Evolutionary conservation across 2,888 invertebrate genomes (phyloP).

Genomic region (Polydrusus pterygomalis): DNA sequence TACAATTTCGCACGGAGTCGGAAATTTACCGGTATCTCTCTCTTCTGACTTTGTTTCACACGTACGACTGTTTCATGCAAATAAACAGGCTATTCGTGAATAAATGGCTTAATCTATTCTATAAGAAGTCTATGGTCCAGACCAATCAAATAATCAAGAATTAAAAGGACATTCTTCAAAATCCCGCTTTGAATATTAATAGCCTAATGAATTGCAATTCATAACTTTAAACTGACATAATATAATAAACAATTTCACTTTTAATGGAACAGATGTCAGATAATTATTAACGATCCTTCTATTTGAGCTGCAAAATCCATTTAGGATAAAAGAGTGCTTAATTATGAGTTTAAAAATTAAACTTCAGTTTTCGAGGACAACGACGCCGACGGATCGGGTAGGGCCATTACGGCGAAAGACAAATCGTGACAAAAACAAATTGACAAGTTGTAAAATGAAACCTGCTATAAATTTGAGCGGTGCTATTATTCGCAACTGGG

Average conservation of each 20-base stretch:
- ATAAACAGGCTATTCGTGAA: no score
- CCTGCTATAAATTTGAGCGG: constrained; percentile 9
- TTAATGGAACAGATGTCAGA: constrained; percentile 4
- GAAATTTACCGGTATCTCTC: no score
- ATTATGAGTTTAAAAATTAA: constrained; percentile 25
- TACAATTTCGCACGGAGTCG: no score
- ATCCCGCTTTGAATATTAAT: not conserved
- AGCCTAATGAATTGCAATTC: not conserved
- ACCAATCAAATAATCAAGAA: not conserved
- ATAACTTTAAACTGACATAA: constrained; percentile 7
- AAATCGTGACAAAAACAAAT: constrained; percentile 22
- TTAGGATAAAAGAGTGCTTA: constrained; percentile 14
- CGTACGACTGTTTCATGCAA: no score
- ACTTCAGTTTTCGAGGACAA: constrained; percentile 21
- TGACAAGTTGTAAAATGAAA: constrained; percentile 22
- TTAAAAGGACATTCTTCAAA: not conserved
- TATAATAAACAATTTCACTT: constrained; percentile 6
- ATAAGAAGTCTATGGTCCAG: no score
- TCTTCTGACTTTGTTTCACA: no score
- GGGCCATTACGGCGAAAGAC: constrained; percentile 14
- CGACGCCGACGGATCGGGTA: constrained; percentile 17
- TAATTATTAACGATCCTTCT: constrained; percentile 5
- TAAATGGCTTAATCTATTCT: no score
- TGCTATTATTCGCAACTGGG: constrained; percentile 16
- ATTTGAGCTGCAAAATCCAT: constrained; percentile 3